Evolutionary conservation across 2,888 invertebrate species (phyloP), one percentile per base, ranked within the genome.

Genomic region (Mayetiola destructor): DNA sequence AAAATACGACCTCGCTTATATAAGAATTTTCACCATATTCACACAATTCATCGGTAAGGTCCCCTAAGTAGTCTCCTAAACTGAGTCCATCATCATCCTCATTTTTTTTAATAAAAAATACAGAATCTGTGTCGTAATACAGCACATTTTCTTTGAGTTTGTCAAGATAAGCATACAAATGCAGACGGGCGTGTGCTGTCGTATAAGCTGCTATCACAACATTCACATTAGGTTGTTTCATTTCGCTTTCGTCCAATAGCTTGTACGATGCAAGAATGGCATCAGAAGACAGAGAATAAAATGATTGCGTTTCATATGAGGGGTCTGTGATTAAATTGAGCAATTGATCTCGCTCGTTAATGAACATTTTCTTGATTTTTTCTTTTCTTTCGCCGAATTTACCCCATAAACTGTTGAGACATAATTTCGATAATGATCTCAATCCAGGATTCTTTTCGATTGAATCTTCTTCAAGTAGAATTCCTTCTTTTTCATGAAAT

Each of bases 61-160:
- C 66, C 1, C 67, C 66, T 12, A 69, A 55, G 58, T 60, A 66
- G 57, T 64, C 62, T 18, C 67, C 69, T 1, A 63, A 59, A 8
- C 62, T 59, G 6, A 65, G 65, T 16, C 61, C 58, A 3, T 4
- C 4, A n/a, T 62, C 58, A 3, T 4, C 4, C 16, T 59, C 60
- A n/a, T 57, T 57, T 57, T 60, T 18, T 32, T 59, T 14, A 9
- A 62, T 59, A 57, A 63, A 69, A 36, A 71, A 65, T 5, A 68
- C 62, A 2, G 64, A 64, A 58, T 70, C 69, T 1, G 70, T 71
- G 53, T 71, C 69, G 52, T 60, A 67, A 60, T 72, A 70, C 12
- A 71, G 56, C 10, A 65, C 65, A 12, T 66, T 55, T 27, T 61
- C 56, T 5, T 60, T 63, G 6, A 72, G 59, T 23, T 57, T 57